Conservation (phyloP, 2,797 vertebrate species). For the Pantherophis alleghaniensis region DNA sequence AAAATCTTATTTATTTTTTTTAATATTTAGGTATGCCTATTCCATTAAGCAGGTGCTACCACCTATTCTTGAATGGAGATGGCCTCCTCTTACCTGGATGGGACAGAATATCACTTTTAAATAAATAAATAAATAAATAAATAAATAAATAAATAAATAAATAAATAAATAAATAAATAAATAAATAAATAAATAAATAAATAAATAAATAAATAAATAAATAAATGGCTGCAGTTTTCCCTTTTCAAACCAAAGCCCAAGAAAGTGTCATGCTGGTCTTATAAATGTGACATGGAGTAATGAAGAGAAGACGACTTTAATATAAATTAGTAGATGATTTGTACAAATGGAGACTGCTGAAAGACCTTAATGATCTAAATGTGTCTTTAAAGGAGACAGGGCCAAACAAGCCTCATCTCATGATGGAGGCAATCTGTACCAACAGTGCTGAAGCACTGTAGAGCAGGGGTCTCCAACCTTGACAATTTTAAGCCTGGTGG, state of each 20-base stretch:
- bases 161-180: not conserved
- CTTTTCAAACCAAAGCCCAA: not conserved
- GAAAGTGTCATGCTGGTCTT: not conserved
- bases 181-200: not conserved
- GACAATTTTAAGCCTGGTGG: too few relatives aligned
- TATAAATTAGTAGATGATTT: not conserved
- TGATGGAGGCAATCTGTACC: not conserved
- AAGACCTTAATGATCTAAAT: not conserved
- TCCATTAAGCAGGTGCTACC: not conserved
- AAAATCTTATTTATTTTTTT: not conserved
- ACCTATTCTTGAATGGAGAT: not conserved
- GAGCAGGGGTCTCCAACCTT: too few relatives aligned
- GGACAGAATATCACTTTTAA: not conserved
- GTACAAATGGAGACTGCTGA: not conserved
- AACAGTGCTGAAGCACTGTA: not conserved
- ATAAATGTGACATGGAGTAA: not conserved
- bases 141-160: not conserved
- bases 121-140: not conserved
- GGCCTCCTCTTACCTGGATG: not conserved
- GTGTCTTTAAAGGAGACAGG: not conserved
- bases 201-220: not conserved
- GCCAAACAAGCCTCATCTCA: not conserved
- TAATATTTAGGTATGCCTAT: not conserved
- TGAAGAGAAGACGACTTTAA: not conserved
- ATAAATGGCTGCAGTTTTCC: not conserved